phyloP scores from a whole-genome alignment of 2,113 vertebrate genomes.

The Cranoglanis bouderius region DNA sequence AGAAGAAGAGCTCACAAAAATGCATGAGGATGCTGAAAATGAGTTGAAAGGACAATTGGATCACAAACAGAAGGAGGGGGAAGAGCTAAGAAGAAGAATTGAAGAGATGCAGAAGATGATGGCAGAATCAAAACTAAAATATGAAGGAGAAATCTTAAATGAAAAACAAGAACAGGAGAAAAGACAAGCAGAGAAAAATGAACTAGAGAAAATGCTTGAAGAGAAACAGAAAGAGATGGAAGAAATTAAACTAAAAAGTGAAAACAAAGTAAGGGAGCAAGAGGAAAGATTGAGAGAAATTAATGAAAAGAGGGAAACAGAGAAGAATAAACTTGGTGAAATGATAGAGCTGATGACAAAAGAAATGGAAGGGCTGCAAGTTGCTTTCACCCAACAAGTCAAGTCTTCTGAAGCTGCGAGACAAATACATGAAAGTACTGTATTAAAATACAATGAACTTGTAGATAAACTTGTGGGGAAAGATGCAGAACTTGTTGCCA shows the following conservation, averaged over 20 bases:
- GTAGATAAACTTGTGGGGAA: conserved; percentile 51
- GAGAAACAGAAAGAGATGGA: conserved; percentile 48
- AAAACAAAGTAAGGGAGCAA: conserved; percentile 56
- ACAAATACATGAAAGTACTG: conserved; percentile 36
- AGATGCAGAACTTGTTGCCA: conserved; percentile 37
- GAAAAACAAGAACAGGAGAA: conserved; percentile 44
- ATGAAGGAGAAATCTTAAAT: conserved; percentile 14
- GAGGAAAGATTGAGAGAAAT: conserved; percentile 38
- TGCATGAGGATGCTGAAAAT: conserved; percentile 7
- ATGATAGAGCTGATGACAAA: conserved; percentile 37
- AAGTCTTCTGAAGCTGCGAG: conserved; percentile 37
- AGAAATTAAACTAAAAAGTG: conserved; percentile 42
- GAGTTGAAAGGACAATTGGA: conserved; percentile 42
- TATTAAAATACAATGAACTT: conserved; percentile 48
- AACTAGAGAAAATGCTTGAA: conserved; percentile 28
- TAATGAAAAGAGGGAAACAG: conserved; percentile 41
- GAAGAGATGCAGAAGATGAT: conserved; percentile 37
- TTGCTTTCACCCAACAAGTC: conserved; percentile 24
- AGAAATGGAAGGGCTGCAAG: conserved; percentile 46
- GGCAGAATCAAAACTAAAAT: neutral
- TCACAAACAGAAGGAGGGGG: conserved; percentile 54
- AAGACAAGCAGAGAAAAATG: conserved; percentile 50
- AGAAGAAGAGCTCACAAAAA: conserved; percentile 49
- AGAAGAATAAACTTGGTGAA: conserved; percentile 43
- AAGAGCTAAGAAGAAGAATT: conserved; percentile 24